Evolutionary conservation across 1,140 invertebrate genomes (phyloP).

Genomic region (Pseudobourletiella spinata): DNA sequence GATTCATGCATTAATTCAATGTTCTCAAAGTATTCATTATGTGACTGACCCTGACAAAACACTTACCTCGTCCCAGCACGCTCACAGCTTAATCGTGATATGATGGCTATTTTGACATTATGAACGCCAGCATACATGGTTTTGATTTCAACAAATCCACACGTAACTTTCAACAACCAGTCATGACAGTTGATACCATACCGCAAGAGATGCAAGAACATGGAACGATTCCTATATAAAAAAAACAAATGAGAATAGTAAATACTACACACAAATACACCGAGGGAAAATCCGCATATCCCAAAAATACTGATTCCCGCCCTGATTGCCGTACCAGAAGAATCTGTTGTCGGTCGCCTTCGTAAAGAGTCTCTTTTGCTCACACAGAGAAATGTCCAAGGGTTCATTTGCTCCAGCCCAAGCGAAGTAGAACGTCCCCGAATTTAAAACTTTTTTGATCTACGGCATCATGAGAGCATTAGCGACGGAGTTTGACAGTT

Average conservation of each 20-base stretch:
- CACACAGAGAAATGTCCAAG: slow-evolving; percentile 85
- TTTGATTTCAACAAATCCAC: slow-evolving; percentile 89
- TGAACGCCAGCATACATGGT: slow-evolving; percentile 90
- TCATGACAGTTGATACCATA: slow-evolving; percentile 77
- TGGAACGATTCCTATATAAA: slow-evolving; percentile 69
- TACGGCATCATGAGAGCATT: not conserved
- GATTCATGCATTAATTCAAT: no score
- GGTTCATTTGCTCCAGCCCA: slow-evolving; percentile 52
- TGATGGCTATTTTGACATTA: slow-evolving; percentile 83
- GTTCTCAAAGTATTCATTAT: no score
- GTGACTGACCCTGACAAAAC: no score
- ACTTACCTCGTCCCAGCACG: slow-evolving; percentile 81
- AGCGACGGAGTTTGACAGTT: not conserved
- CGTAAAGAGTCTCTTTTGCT: slow-evolving; percentile 71
- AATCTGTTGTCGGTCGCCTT: slow-evolving; percentile 83
- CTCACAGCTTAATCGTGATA: slow-evolving; percentile 94
- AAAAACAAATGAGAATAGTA: slow-evolving; percentile 18
- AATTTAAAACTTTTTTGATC: slow-evolving; percentile 71
- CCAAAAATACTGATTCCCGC: no score
- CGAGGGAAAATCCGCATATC: no score
- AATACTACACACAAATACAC: not conserved
- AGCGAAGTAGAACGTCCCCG: slow-evolving; percentile 94
- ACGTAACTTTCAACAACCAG: slow-evolving; percentile 89
- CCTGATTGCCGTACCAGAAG: slow-evolving; percentile 84
- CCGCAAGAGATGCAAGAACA: slow-evolving; percentile 82